These are phyloP conservation scores for Epinephelus moara DNA, from an alignment of 2,113 vertebrate species.

Conservation along the genomic window DNA sequence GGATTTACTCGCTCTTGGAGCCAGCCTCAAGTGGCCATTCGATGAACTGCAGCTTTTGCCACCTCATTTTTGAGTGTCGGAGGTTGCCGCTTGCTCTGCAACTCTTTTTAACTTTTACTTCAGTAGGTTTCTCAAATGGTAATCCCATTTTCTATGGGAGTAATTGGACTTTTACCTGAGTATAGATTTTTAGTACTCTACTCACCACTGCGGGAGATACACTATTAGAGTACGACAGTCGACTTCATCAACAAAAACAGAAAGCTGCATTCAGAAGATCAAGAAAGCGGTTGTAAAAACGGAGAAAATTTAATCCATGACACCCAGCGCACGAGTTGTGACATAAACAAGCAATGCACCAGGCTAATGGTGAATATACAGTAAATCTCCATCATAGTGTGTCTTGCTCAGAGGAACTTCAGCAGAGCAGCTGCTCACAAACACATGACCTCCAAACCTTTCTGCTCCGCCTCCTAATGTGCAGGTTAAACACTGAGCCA, in stretches of 20 bases:
- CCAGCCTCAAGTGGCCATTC: too few species aligned
- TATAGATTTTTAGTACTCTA: too few species aligned
- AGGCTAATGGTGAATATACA: neutral
- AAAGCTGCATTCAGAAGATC: neutral
- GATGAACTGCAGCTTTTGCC: too few species aligned
- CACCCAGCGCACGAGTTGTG: neutral
- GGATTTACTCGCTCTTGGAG: too few species aligned
- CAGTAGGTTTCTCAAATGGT: too few species aligned
- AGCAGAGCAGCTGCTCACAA: neutral
- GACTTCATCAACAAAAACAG: slow-evolving; percentile 30
- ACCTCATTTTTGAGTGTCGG: too few species aligned
- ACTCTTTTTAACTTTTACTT: too few species aligned
- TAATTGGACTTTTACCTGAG: too few species aligned
- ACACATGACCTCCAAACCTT: neutral
- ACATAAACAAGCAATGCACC: neutral
- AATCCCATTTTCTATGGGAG: too few species aligned
- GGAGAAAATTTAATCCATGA: neutral
- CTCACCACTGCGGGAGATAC: neutral
- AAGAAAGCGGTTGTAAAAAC: neutral
- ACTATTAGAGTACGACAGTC: neutral
- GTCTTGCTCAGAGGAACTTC: slow-evolving; percentile 13
- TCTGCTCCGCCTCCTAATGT: slow-evolving; percentile 4
- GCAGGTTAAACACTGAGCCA: slow-evolving; percentile 47
- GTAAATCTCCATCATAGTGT: neutral
- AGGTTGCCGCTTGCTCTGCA: too few species aligned